Evolutionary conservation across 1,140 invertebrate genomes (phyloP).

Genomic region (Tyrophagus putrescentiae): DNA sequence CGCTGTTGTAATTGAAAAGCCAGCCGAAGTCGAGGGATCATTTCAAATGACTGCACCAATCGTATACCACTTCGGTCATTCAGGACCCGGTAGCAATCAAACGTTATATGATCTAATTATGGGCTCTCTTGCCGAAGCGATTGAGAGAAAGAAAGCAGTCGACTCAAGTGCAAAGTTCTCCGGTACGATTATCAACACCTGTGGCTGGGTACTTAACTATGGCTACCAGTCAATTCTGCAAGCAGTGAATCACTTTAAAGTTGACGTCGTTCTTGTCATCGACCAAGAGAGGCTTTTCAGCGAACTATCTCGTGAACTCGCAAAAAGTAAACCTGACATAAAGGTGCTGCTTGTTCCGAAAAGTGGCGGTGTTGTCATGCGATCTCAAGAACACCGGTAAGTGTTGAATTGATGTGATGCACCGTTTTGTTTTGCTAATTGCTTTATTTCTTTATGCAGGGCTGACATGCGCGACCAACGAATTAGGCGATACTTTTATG

Average conservation of each 20-base stretch:
- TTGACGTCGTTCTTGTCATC: conserved; percentile 83
- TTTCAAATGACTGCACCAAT: conserved; percentile 78
- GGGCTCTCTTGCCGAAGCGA: conserved; percentile 64
- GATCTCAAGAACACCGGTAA: conserved; percentile 45
- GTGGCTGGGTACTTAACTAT: conserved; percentile 72
- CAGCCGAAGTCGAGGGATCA: conserved; percentile 77
- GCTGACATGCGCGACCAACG: conserved; percentile 58
- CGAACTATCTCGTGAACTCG: conserved; percentile 81
- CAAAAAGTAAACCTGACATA: conserved; percentile 44
- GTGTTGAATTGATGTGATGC: background rate
- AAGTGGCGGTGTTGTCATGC: conserved; percentile 86
- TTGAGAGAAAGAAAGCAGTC: conserved; percentile 35
- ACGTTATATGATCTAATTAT: conserved; percentile 68
- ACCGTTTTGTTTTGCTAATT: background rate
- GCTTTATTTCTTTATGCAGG: conserved; percentile 30
- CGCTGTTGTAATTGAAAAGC: conserved; percentile 72
- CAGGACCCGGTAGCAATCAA: conserved; percentile 52
- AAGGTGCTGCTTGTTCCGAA: conserved; percentile 86
- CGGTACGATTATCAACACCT: conserved; percentile 95
- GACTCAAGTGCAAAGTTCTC: conserved; percentile 30
- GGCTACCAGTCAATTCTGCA: conserved; percentile 44
- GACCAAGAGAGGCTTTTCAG: conserved; percentile 93
- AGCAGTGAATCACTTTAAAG: conserved; percentile 80
- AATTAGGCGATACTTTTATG: conserved; percentile 88
- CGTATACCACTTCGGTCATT: conserved; percentile 87